Evolutionary conservation across 2,888 invertebrate genomes (phyloP).

Genomic region (Lathronympha strigana): DNA sequence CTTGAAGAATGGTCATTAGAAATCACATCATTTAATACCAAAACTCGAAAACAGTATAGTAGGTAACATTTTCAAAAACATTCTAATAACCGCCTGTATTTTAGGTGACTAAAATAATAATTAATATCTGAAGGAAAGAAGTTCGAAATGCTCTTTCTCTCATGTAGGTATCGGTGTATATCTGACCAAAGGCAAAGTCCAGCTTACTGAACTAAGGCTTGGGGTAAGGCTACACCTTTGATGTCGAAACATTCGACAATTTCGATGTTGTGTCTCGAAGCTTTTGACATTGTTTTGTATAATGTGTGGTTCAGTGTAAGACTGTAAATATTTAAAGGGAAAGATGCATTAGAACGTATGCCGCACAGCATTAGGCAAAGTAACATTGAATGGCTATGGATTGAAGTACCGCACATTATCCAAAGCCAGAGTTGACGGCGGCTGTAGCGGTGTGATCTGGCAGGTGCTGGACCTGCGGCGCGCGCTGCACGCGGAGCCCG

Average conservation of each 20-base stretch:
- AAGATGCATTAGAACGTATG: slow-evolving; percentile 6
- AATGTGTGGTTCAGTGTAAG: slow-evolving; percentile 29
- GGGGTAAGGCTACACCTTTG: slow-evolving; percentile 13
- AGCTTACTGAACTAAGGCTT: slow-evolving; percentile 32
- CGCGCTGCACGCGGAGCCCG: slow-evolving; percentile 90
- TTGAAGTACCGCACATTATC: slow-evolving; percentile 21
- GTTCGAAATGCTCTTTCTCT: slow-evolving; percentile 39
- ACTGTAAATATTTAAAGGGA: slow-evolving; percentile 10
- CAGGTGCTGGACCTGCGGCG: slow-evolving; percentile 93
- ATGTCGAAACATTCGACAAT: slow-evolving; percentile 9
- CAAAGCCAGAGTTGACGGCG: slow-evolving; percentile 43
- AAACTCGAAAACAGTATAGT: neutral
- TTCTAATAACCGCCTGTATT: neutral
- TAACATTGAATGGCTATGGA: neutral
- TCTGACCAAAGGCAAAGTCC: slow-evolving; percentile 10
- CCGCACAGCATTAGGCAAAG: slow-evolving; percentile 10
- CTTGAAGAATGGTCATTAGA: neutral
- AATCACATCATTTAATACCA: neutral
- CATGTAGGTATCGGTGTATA: slow-evolving; percentile 21
- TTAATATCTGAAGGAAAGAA: slow-evolving; percentile 10
- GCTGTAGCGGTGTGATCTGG: slow-evolving; percentile 61
- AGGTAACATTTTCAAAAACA: neutral
- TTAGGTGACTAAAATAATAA: neutral
- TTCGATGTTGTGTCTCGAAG: slow-evolving; percentile 31
- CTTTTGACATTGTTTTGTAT: slow-evolving; percentile 36